Percentiles rank a stretch among this genome's conserved stretches.
Conservation (phyloP, 2,888 invertebrate genomes). For the Pterostichus niger region DNA sequence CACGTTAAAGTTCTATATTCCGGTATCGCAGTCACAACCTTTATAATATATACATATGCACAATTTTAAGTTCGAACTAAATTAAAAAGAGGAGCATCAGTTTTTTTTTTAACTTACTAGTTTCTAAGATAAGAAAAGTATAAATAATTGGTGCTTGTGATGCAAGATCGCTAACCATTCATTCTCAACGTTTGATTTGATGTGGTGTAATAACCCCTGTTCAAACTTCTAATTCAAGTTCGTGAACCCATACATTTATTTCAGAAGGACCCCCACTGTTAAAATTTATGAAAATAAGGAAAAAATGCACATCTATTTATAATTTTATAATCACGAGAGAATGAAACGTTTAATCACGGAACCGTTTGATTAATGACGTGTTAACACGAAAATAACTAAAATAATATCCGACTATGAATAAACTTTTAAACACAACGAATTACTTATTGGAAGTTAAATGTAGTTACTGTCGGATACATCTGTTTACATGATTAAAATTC, state of each 20-base stretch:
- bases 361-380: slow-evolving; percentile 48
- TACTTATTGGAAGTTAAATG: slow-evolving; percentile 40
- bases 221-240: neutral
- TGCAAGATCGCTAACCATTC: no score
- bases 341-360: slow-evolving; percentile 43
- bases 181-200: no score
- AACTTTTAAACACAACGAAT: slow-evolving; percentile 42
- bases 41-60: no score
- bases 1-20: no score
- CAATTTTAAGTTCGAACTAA: no score
- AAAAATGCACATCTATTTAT: slow-evolving; percentile 43
- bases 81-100: no score
- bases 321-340: slow-evolving; percentile 46
- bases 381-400: slow-evolving; percentile 54
- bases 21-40: no score
- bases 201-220: neutral
- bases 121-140: no score
- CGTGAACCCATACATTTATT: neutral
- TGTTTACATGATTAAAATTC: slow-evolving; percentile 24
- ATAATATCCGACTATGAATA: slow-evolving; percentile 45
- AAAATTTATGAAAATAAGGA: slow-evolving; percentile 9
- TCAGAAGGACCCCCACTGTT: neutral
- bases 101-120: no score
- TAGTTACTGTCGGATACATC: slow-evolving; percentile 23
- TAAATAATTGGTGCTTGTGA: no score